Conservation (phyloP, 2,888 invertebrate genomes). For the Caenorhabditis doughertyi region DNA sequence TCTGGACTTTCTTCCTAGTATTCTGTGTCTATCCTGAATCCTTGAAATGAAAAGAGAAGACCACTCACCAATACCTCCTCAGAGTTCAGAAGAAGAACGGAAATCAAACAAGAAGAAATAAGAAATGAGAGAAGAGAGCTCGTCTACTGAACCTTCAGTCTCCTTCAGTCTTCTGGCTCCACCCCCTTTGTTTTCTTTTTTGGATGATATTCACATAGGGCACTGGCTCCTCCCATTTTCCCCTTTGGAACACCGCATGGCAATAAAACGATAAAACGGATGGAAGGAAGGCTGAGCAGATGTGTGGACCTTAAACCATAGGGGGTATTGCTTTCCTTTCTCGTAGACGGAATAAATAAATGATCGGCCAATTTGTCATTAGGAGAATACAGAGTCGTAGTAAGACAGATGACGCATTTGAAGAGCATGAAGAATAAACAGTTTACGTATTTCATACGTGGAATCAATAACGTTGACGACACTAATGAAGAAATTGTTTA, state of each 20-base stretch:
- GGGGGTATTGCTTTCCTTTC: background rate
- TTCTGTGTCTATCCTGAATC: background rate
- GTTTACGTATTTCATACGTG: too few relatives aligned
- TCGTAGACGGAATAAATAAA: constrained; percentile 35
- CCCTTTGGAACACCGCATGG: constrained; percentile 7
- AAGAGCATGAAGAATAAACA: constrained; percentile 9
- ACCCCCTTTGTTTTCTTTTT: constrained; percentile 32
- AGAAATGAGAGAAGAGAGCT: constrained; percentile 17
- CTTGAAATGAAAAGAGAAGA: background rate
- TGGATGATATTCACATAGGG: constrained; percentile 11
- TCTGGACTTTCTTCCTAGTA: background rate
- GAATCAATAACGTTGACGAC: too few relatives aligned
- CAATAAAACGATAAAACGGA: constrained; percentile 1
- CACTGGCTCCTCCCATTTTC: constrained; percentile 26
- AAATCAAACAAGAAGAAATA: constrained; percentile 9
- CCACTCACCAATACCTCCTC: background rate
- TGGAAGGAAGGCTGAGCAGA: constrained; percentile 24
- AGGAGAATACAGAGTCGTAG: constrained; percentile 25
- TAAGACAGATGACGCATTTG: constrained; percentile 33
- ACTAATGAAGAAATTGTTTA: background rate
- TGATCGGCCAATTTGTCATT: constrained; percentile 42
- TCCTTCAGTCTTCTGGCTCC: constrained; percentile 20
- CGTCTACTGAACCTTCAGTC: constrained; percentile 3
- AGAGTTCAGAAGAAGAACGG: background rate
- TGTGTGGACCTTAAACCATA: constrained; percentile 9